Evolutionary conservation across 2,888 invertebrate species (phyloP).

Genomic region (Nebria brevicollis): DNA sequence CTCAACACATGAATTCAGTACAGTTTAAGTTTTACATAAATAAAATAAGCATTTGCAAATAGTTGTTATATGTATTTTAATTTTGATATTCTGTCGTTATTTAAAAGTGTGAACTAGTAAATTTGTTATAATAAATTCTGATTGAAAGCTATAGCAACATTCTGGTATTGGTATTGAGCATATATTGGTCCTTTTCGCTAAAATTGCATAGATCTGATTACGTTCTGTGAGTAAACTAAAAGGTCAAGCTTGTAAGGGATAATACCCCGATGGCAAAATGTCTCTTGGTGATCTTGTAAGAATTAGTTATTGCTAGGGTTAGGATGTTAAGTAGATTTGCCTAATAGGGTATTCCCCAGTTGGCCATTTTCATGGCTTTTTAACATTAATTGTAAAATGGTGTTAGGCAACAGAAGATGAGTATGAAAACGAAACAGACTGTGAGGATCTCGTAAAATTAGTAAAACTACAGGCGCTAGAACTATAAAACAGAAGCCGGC

Average conservation of each 20-base stretch:
- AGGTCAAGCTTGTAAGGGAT: not conserved
- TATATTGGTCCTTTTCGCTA: not conserved
- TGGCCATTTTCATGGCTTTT: conserved; percentile 40
- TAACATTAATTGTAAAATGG: conserved; percentile 40
- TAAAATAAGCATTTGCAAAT: too few relatives aligned
- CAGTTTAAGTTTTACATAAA: too few relatives aligned
- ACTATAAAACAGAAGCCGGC: conserved; percentile 45
- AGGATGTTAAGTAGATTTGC: not conserved
- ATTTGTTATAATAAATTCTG: too few relatives aligned
- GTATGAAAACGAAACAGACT: conserved; percentile 37
- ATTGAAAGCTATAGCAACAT: too few relatives aligned
- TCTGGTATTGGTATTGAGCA: too few relatives aligned
- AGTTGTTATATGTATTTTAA: too few relatives aligned
- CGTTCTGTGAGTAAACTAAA: not conserved
- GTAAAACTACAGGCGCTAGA: conserved; percentile 42
- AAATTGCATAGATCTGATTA: not conserved
- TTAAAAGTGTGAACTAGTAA: too few relatives aligned
- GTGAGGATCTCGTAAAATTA: conserved; percentile 44
- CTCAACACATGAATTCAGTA: too few relatives aligned
- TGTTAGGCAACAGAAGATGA: conserved; percentile 26
- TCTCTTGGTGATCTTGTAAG: not conserved
- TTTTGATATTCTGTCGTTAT: too few relatives aligned
- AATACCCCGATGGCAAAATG: not conserved
- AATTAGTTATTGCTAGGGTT: not conserved
- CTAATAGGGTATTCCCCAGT: not conserved